Percentiles rank a stretch among this genome's conserved stretches.
phyloP scores from a whole-genome alignment of 1,140 invertebrate genomes.

The Coenobita brevimanus region DNA sequence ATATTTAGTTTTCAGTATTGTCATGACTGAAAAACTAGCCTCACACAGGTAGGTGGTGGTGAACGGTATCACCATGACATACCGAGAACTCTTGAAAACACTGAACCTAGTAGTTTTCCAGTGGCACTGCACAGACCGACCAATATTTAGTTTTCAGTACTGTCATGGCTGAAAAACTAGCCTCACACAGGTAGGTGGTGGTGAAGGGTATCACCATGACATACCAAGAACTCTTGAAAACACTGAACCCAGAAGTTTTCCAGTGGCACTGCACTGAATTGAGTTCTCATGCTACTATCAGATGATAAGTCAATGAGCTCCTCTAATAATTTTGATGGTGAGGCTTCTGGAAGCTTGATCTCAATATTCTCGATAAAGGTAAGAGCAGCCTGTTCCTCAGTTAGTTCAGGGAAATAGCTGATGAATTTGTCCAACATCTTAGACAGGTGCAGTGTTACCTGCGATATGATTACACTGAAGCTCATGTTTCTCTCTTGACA shows the following conservation, averaged over 20 bases:
- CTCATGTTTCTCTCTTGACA: too few relatives aligned
- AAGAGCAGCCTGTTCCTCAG: conserved; percentile 18
- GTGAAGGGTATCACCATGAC: conserved; percentile 9
- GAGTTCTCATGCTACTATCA: conserved; percentile 23
- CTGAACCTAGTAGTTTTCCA: neutral
- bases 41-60: too few relatives aligned
- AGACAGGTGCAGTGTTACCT: conserved; percentile 13
- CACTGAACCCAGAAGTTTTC: too few relatives aligned
- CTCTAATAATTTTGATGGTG: too few relatives aligned
- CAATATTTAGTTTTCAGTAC: too few relatives aligned
- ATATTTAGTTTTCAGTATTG: too few relatives aligned
- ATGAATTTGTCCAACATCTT: conserved; percentile 25
- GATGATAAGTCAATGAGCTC: too few relatives aligned
- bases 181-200: too few relatives aligned
- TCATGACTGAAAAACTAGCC: too few relatives aligned
- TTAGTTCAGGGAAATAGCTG: conserved; percentile 29
- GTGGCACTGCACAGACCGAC: conserved; percentile 17
- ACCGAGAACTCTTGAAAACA: conserved; percentile 17
- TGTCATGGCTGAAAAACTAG: too few relatives aligned
- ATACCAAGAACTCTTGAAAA: conserved; percentile 16
- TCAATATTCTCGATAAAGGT: conserved; percentile 33
- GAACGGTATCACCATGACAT: conserved; percentile 11
- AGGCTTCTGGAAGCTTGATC: conserved; percentile 36
- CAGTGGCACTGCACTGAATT: conserved; percentile 16
- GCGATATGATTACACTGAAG: conserved; percentile 21